Evolutionary conservation across 1,140 invertebrate species (phyloP).

Genomic region (Tachypleus tridentatus): DNA sequence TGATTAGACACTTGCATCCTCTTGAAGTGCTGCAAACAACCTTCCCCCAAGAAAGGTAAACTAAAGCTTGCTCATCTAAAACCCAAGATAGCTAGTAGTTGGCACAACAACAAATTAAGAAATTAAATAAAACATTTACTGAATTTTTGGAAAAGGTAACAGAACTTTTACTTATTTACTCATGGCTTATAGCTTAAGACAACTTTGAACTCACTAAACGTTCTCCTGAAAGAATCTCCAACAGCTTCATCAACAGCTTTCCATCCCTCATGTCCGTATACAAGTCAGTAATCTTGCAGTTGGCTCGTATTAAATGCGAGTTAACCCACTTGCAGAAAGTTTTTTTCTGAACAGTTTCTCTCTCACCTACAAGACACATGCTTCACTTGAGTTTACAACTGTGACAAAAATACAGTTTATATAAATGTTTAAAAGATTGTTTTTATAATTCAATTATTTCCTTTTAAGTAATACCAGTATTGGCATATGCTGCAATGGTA

Average conservation of each 20-base stretch:
- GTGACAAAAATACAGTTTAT: too few relatives aligned
- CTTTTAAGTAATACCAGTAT: too few relatives aligned
- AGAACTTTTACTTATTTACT: background rate
- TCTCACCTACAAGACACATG: slow-evolving; percentile 54
- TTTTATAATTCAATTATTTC: too few relatives aligned
- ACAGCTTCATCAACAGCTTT: slow-evolving; percentile 90
- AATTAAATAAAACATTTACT: slow-evolving; percentile 20
- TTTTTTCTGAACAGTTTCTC: slow-evolving; percentile 99
- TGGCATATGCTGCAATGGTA: too few relatives aligned
- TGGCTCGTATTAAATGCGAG: slow-evolving; percentile 91
- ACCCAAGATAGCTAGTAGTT: slow-evolving; percentile 32
- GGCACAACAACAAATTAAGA: slow-evolving; percentile 61
- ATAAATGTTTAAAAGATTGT: too few relatives aligned
- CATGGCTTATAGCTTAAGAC: background rate
- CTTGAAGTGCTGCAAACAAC: too few relatives aligned
- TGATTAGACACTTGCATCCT: too few relatives aligned
- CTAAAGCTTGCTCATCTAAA: too few relatives aligned
- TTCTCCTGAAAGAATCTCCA: slow-evolving; percentile 94
- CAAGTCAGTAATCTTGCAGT: slow-evolving; percentile 84
- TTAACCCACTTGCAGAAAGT: slow-evolving; percentile 99
- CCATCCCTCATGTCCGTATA: slow-evolving; percentile 95
- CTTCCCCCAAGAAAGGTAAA: too few relatives aligned
- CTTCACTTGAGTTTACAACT: too few relatives aligned
- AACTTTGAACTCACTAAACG: slow-evolving; percentile 43
- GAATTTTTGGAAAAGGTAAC: too few relatives aligned